phyloP scores from a whole-genome alignment of 2,113 vertebrate genomes.

The Diadophis punctatus region DNA sequence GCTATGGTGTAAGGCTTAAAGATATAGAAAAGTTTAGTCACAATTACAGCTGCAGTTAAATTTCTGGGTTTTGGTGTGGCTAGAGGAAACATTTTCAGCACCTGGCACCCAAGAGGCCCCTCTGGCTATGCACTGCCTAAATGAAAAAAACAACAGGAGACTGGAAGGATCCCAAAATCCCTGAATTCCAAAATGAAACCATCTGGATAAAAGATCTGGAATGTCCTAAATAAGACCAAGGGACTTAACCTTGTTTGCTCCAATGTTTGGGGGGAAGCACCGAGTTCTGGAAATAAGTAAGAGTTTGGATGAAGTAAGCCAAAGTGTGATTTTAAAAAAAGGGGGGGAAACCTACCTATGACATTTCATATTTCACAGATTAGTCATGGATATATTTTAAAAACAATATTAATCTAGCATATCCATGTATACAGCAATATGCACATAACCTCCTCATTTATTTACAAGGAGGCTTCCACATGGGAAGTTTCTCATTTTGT shows the following conservation, averaged over 20 bases:
- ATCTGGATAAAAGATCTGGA: not conserved
- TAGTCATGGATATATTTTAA: not conserved
- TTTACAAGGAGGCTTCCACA: not conserved
- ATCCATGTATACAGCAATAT: not conserved
- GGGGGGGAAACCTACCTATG: not conserved
- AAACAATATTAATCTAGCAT: not conserved
- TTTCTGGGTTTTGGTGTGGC: not conserved
- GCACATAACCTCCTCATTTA: not conserved
- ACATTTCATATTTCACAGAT: not conserved
- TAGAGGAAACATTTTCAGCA: not conserved
- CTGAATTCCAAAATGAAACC: not conserved
- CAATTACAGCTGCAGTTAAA: not conserved
- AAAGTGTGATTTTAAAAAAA: not conserved
- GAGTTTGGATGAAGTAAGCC: not conserved
- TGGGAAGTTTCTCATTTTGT: not conserved
- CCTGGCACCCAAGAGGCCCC: not conserved
- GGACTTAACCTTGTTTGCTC: not conserved
- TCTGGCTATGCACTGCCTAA: not conserved
- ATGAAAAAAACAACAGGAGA: not conserved
- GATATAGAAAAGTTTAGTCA: not conserved
- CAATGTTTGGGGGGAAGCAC: not conserved
- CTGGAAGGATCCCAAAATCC: not conserved
- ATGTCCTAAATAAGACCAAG: not conserved
- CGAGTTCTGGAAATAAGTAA: not conserved
- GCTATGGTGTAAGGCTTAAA: not conserved